These are phyloP conservation scores for Alcis repandata DNA, from an alignment of 2,888 invertebrate species.

Conservation along the genomic window DNA sequence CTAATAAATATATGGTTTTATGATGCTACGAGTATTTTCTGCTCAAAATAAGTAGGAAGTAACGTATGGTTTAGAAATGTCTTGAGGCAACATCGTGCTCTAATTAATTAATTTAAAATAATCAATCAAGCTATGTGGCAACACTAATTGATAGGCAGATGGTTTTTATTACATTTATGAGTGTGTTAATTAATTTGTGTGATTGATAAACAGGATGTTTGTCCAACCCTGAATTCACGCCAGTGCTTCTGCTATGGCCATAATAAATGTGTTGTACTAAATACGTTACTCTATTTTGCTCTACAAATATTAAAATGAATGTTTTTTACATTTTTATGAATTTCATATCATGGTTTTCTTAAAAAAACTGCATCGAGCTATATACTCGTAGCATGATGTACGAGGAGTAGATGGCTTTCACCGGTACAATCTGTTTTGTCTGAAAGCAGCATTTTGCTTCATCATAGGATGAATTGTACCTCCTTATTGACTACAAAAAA, in stretches of 20 bases:
- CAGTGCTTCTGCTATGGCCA: background rate
- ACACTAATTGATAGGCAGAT: constrained; percentile 25
- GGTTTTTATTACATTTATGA: constrained; percentile 19
- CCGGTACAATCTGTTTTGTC: too few species aligned
- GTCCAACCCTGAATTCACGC: constrained; percentile 15
- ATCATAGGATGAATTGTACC: too few species aligned
- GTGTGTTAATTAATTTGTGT: constrained; percentile 21
- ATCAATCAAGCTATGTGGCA: constrained; percentile 31
- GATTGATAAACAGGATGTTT: constrained; percentile 30
- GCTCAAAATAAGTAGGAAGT: constrained; percentile 20
- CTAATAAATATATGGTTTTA: constrained; percentile 16
- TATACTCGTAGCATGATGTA: too few species aligned
- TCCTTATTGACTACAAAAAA: too few species aligned
- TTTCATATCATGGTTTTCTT: too few species aligned
- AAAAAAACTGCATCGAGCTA: too few species aligned
- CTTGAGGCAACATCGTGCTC: constrained; percentile 14
- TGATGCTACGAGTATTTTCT: constrained; percentile 9
- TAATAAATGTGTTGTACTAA: background rate
- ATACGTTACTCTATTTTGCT: background rate
- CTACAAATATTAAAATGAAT: background rate
- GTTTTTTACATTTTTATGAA: too few species aligned
- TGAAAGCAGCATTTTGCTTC: too few species aligned
- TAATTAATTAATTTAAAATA: constrained; percentile 25
- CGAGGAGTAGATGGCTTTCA: too few species aligned
- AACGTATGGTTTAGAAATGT: constrained; percentile 6